phyloP scores from a whole-genome alignment of 2,797 vertebrate species.

The Prunella strophiata region DNA sequence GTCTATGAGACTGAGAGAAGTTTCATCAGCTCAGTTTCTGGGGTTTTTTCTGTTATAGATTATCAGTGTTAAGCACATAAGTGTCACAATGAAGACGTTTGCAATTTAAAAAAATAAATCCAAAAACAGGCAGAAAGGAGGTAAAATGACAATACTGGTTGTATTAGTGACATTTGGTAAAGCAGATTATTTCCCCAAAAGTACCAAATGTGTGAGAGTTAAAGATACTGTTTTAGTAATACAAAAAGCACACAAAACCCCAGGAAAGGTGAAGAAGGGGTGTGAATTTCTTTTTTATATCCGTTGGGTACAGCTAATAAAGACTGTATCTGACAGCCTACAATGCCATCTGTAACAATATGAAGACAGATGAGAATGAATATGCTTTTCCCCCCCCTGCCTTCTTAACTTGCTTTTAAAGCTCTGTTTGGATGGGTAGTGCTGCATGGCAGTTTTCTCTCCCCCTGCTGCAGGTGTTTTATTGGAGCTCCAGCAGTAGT shows the following conservation, averaged over 20 bases:
- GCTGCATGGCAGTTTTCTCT: neutral
- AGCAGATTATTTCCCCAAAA: neutral
- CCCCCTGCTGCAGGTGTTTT: neutral
- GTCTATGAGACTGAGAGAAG: neutral
- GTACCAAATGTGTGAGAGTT: neutral
- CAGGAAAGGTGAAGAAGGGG: neutral
- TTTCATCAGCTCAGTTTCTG: neutral
- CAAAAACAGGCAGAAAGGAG: neutral
- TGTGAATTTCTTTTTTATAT: neutral
- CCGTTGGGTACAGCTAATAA: neutral
- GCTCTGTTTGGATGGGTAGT: neutral
- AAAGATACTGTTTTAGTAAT: neutral
- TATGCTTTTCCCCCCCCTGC: fast-evolving
- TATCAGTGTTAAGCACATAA: neutral
- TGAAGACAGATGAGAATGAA: neutral
- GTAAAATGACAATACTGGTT: neutral
- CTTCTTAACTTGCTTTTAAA: neutral
- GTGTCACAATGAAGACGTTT: neutral
- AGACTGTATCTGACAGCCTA: neutral
- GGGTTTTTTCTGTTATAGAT: neutral
- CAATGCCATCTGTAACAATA: neutral
- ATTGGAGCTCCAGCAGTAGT: neutral
- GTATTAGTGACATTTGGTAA: neutral
- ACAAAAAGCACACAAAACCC: neutral
- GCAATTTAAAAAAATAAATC: neutral